Conservation (phyloP, 2,888 invertebrate species). For the Escarpia spicata region DNA sequence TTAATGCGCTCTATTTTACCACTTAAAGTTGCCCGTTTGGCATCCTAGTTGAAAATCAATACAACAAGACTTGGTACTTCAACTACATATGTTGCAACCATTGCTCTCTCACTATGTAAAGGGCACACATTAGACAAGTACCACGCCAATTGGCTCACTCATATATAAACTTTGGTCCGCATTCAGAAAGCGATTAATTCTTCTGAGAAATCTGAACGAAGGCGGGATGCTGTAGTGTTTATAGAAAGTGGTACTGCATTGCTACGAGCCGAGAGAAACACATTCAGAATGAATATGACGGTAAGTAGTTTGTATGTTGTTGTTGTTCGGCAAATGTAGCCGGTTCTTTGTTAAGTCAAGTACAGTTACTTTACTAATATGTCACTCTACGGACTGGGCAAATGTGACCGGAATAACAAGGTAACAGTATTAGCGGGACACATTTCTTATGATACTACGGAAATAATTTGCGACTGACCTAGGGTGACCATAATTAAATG, state of each 20-base stretch:
- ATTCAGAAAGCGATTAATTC: not conserved
- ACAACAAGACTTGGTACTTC: not conserved
- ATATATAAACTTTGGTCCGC: not conserved
- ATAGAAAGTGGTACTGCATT: not conserved
- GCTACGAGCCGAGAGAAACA: not conserved
- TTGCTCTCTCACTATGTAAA: not conserved
- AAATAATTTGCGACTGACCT: too few relatives aligned
- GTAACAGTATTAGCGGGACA: not conserved
- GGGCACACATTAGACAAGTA: not conserved
- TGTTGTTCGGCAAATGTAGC: not conserved
- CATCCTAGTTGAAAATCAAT: too few relatives aligned
- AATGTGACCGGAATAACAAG: not conserved
- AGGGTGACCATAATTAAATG: too few relatives aligned
- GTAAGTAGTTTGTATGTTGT: not conserved
- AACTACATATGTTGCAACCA: not conserved
- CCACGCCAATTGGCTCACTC: not conserved
- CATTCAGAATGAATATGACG: not conserved
- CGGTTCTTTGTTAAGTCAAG: not conserved
- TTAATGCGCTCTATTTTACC: too few relatives aligned
- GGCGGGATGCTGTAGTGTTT: too few relatives aligned
- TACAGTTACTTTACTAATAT: not conserved
- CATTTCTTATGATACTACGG: too few relatives aligned
- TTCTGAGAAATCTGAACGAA: not conserved
- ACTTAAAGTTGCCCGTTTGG: too few relatives aligned
- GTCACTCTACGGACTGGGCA: too few relatives aligned